Conservation (phyloP, 2,113 vertebrate species). For the Corythornis cristatus region DNA sequence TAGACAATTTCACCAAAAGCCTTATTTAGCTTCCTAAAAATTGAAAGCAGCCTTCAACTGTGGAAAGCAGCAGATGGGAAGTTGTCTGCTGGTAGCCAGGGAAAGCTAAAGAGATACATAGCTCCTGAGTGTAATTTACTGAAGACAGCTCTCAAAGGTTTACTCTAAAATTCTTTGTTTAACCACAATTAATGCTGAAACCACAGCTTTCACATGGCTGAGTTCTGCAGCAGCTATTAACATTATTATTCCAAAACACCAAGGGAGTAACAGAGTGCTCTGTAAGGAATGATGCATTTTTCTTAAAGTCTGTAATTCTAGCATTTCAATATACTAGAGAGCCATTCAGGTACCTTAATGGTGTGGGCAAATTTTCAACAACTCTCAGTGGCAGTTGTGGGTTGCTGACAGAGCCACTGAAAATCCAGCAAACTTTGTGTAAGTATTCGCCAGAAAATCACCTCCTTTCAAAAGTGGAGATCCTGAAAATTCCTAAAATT, state of each 20-base stretch:
- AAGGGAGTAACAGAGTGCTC: not conserved
- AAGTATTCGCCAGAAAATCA: not conserved
- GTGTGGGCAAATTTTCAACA: slow-evolving; percentile 13
- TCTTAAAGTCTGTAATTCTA: slow-evolving; percentile 7
- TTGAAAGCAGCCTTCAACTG: not conserved
- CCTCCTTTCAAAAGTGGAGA: not conserved
- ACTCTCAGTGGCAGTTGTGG: not conserved
- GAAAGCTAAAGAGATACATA: slow-evolving; percentile 19
- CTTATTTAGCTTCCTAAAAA: slow-evolving; percentile 30
- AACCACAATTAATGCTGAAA: slow-evolving; percentile 39
- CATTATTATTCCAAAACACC: slow-evolving; percentile 10
- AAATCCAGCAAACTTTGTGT: not conserved
- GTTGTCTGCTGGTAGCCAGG: not conserved
- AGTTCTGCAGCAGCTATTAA: slow-evolving; percentile 7
- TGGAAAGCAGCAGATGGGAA: slow-evolving; percentile 43
- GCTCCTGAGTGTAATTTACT: slow-evolving; percentile 7
- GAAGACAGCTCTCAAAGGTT: not conserved
- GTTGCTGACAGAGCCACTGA: slow-evolving; percentile 1
- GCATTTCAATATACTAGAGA: slow-evolving; percentile 7
- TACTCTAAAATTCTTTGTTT: slow-evolving; percentile 48
- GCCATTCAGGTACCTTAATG: slow-evolving; percentile 1
- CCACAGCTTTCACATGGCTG: not conserved
- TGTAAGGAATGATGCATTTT: slow-evolving; percentile 21
- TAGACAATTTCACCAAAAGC: not conserved
- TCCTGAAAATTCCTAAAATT: not conserved